Evolutionary conservation across 1,140 invertebrate species (phyloP), one percentile per base, ranked within the genome.

Genomic region (Drosophila kohkoa): DNA sequence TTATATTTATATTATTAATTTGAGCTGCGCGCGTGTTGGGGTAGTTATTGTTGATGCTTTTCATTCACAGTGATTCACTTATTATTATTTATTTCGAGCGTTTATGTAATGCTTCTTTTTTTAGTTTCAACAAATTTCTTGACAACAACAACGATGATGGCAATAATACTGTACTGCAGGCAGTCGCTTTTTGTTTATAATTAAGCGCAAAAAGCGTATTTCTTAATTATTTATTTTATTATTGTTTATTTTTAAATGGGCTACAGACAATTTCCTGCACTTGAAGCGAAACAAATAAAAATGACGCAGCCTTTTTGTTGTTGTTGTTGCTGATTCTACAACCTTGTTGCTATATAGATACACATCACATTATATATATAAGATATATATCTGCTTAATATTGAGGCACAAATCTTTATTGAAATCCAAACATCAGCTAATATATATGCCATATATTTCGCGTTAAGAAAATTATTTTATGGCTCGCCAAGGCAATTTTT

Each of bases 201-300:
- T 90, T 89, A 90, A 89, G 83, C 74, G 79, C 74, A 81, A 74
- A 81, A 76, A 81, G 77, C 80, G 83, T 85, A 86, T 89, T 89
- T 87, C 80, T 88, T 89, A 89, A 89, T 89, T 89, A 89, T 89
- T 89, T 89, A 89, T 89, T 89, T 89, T 90, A 89, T 89, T 90
- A 83, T 89, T 89, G 85, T 90, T 89, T 89, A 89, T 89, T 89
- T 89, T 89, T 90, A 89, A 89, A 89, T 89, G 85, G 81, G 85
- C 86, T 89, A 90, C 86, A 89, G 85, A 89, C 86, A 89, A 89
- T 89, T 90, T 89, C 85, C 85, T 89, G 86, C 85, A 89, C 85
- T 89, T 90, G 71, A 81, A 81, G 86, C 76, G 86, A 88, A 88
- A 88, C 85, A 89, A 88, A 88, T 89, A 85, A 85, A 86, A 89